A percentile compares a stretch with the other conserved stretches of the same genome.
phyloP scores from a whole-genome alignment of 2,888 invertebrate genomes.

The Lepetodrilus schrolli region DNA sequence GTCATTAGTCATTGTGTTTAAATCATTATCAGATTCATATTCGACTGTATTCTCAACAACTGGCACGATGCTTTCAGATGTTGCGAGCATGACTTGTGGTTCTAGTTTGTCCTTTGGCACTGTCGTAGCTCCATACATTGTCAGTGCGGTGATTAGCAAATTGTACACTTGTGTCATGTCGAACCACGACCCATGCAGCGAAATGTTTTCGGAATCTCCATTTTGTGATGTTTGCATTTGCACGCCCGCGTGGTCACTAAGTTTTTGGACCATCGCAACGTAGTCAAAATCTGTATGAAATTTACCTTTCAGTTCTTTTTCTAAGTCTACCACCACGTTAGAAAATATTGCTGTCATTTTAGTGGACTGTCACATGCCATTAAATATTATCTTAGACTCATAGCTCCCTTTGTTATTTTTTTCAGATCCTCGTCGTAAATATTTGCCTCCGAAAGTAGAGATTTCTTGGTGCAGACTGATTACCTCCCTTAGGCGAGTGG shows the following conservation, averaged over 20 bases:
- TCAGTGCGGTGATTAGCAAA: slow-evolving; percentile 48
- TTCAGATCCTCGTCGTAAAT: too few species aligned
- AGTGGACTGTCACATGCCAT: neutral
- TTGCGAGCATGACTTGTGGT: neutral
- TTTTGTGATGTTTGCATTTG: neutral
- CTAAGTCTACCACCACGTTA: slow-evolving; percentile 49
- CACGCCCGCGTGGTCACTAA: slow-evolving; percentile 52
- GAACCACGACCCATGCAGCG: slow-evolving; percentile 49
- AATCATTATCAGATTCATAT: too few species aligned
- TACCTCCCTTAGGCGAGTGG: too few species aligned
- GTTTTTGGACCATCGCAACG: slow-evolving; percentile 46
- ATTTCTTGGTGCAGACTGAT: too few species aligned
- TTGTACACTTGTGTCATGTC: slow-evolving; percentile 48
- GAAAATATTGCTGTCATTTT: slow-evolving; percentile 50
- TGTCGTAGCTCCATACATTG: slow-evolving; percentile 46
- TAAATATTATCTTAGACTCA: neutral
- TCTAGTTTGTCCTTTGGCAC: slow-evolving; percentile 30
- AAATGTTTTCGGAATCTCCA: neutral
- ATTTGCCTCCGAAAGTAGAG: too few species aligned
- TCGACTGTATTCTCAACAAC: neutral
- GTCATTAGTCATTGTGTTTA: neutral
- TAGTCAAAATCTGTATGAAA: slow-evolving; percentile 55
- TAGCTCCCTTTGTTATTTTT: too few species aligned
- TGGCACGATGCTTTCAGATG: neutral
- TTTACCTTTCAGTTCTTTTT: slow-evolving; percentile 44